A percentile compares a stretch with the other conserved stretches of the same genome.
Conservation (phyloP, 2,113 vertebrate species). For the Pangasianodon gigas region DNA sequence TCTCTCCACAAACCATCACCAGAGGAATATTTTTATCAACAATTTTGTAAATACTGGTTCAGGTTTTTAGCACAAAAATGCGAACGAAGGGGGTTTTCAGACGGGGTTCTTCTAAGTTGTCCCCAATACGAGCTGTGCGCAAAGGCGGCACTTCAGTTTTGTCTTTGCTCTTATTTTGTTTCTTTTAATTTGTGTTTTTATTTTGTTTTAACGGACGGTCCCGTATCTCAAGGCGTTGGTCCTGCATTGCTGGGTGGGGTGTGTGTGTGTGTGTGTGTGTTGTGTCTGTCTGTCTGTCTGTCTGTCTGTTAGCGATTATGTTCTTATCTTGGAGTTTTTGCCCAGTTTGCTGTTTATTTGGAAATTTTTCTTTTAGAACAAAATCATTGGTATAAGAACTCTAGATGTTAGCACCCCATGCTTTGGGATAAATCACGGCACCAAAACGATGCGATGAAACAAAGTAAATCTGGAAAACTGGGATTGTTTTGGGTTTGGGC, state of each 20-base stretch:
- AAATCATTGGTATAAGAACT: constrained; percentile 19
- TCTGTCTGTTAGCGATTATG: constrained; percentile 34
- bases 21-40: constrained; percentile 69
- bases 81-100: constrained; percentile 47
- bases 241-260: constrained; percentile 32
- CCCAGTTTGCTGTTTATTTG: constrained; percentile 50
- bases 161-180: constrained; percentile 22
- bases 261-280: constrained; percentile 30
- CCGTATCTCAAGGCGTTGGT: constrained; percentile 41
- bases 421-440: constrained; percentile 47
- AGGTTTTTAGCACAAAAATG: constrained; percentile 68
- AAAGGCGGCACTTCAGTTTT: constrained; percentile 32
- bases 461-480: constrained; percentile 17
- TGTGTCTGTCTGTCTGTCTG: constrained; percentile 28
- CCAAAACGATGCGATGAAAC: constrained; percentile 43
- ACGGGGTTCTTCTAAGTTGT: constrained; percentile 49
- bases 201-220: constrained; percentile 46
- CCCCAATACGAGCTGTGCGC: constrained; percentile 48
- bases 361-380: constrained; percentile 42
- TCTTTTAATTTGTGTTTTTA: constrained; percentile 24
- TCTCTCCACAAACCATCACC: constrained; percentile 51
- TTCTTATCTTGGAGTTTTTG: constrained; percentile 53
- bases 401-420: constrained; percentile 51
- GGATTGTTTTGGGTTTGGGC: constrained; percentile 22
- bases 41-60: constrained; percentile 68